A percentile compares a stretch with the other conserved stretches of the same genome.
phyloP scores from a whole-genome alignment of 2,888 invertebrate genomes.

The Rutpela maculata region DNA sequence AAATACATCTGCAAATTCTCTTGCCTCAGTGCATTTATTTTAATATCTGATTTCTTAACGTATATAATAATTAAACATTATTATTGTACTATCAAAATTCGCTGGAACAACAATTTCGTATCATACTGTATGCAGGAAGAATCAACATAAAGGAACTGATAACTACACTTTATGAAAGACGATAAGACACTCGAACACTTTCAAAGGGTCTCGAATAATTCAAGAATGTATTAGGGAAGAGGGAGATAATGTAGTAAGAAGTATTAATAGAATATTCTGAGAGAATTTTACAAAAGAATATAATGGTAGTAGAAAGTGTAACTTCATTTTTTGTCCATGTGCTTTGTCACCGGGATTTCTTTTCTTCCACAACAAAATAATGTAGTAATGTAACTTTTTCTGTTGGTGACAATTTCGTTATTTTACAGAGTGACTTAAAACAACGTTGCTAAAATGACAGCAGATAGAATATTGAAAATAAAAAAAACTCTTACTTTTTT shows the following conservation, averaged over 20 bases:
- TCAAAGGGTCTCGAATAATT: not conserved
- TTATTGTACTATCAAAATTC: too few species aligned
- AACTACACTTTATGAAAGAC: not conserved
- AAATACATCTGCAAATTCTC: too few species aligned
- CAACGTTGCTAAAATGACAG: too few species aligned
- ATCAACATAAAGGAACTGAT: not conserved
- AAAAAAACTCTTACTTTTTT: too few species aligned
- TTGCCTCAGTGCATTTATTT: too few species aligned
- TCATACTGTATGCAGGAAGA: not conserved
- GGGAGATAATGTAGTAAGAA: not conserved
- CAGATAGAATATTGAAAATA: too few species aligned
- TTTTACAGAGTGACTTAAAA: too few species aligned
- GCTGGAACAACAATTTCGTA: not conserved
- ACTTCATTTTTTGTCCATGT: not conserved
- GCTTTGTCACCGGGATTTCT: not conserved
- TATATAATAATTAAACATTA: too few species aligned
- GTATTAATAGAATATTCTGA: not conserved
- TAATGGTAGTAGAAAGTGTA: not conserved
- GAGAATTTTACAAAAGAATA: not conserved
- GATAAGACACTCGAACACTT: not conserved
- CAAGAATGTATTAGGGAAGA: not conserved
- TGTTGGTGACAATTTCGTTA: not conserved
- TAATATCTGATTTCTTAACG: too few species aligned
- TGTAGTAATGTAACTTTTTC: not conserved
- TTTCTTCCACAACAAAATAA: not conserved